Evolutionary conservation across 2,888 invertebrate species (phyloP), one percentile per base, ranked within the genome.

Genomic region (Sycophila texana): DNA sequence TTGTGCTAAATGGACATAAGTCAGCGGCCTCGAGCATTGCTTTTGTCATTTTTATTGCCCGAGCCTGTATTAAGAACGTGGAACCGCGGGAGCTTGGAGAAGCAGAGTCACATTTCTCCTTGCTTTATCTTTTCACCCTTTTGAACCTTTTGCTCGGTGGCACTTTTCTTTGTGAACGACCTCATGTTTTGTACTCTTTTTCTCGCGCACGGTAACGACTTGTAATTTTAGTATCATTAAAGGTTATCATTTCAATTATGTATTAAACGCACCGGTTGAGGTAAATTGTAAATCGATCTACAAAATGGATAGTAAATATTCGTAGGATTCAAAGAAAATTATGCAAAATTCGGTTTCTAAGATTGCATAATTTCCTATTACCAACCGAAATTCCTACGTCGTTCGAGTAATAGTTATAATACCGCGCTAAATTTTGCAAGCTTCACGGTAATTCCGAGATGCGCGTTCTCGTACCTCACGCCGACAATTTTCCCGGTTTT

Each of bases 21-120:
- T 89, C 89, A 90, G 87, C 84, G 84, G 85, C 84, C 86, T 87
- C 85, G 88, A 88, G 89, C 88, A 87, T 88, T 90, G 90, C 87
- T 87, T 87, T 87, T 89, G 90, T 90, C 90, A 89, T 89, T 90
- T 90, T 90, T 89, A 90, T 90, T 89, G 89, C 89, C 87, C 87
- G 87, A 86, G 86, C 84, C 86, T 89, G 89, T 89, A 90, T 89
- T 89, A 89, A 89, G 89, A 89, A 89, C 89, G 88, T 87, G 88
- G 88, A 86, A 85, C 83, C 84, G 82, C 82, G 30, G 18, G 55
- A 47, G 13, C 63, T 26, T 16, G 10, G 20, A 20, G 51, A 18
- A 30, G 22, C 65, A 47, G 30, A 63, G 5, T 13, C 7, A 4
- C 72, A 26, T 60, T 49, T 66, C 53, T 7, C 61, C n/a, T 16